phyloP scores from a whole-genome alignment of 2,797 vertebrate genomes.

The Philypnodon macrostomus region DNA sequence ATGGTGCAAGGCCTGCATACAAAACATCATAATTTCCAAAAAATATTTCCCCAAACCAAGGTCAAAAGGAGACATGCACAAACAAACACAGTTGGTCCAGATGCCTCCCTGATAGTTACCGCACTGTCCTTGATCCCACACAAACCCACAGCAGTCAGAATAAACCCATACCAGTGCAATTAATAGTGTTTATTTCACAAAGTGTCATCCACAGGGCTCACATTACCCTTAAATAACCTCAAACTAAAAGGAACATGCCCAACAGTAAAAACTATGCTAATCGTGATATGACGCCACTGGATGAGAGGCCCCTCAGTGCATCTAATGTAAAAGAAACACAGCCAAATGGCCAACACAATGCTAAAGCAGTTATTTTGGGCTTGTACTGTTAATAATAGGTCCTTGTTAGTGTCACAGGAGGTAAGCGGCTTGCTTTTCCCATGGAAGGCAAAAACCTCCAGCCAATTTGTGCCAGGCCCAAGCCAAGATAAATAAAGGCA shows the following conservation, averaged over 20 bases:
- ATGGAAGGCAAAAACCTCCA: too few relatives aligned
- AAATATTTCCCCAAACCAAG: constrained; percentile 50
- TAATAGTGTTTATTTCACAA: background rate
- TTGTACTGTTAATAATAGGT: too few relatives aligned
- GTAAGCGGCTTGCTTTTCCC: too few relatives aligned
- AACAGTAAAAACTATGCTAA: background rate
- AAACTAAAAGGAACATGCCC: constrained; percentile 1
- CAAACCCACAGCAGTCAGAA: constrained; percentile 4
- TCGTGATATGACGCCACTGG: background rate
- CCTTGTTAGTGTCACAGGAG: too few relatives aligned
- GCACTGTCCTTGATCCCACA: constrained; percentile 50
- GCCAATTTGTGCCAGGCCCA: too few relatives aligned
- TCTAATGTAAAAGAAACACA: background rate
- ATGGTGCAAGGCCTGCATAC: constrained; percentile 6
- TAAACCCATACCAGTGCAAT: background rate
- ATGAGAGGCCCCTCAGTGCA: background rate
- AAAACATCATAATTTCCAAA: constrained; percentile 30
- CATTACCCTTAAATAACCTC: constrained; percentile 6
- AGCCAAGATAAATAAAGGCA: too few relatives aligned
- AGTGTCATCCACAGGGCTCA: constrained; percentile 1
- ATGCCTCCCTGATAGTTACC: constrained; percentile 23
- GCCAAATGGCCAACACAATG: background rate
- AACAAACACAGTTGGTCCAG: constrained; percentile 38
- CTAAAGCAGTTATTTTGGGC: too few relatives aligned
- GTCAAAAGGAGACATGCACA: constrained; percentile 53